Evolutionary conservation across 2,888 invertebrate genomes (phyloP).

Genomic region (Drosophila nigricruria): DNA sequence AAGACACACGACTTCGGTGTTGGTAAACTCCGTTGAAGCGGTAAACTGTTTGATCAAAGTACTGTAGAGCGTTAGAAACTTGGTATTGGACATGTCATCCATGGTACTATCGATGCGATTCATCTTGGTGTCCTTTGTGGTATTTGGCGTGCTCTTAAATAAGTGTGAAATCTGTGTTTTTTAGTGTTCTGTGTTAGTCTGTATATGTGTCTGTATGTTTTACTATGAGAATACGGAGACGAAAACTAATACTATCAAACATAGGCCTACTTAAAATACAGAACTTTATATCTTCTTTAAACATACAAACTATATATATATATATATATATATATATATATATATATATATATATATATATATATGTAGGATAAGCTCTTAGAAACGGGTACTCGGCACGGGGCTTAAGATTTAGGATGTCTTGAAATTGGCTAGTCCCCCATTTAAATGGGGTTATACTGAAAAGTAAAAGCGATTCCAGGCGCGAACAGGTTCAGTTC

Average conservation of each 20-base stretch:
- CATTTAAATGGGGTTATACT: too few species aligned
- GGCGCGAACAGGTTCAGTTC: too few species aligned
- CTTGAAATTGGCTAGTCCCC: too few species aligned
- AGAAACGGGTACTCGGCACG: too few species aligned
- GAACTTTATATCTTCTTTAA: not conserved
- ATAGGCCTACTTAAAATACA: slow-evolving; percentile 7
- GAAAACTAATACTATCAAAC: not conserved
- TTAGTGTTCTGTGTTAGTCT: slow-evolving; percentile 1
- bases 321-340: too few species aligned
- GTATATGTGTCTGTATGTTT: not conserved
- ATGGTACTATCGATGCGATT: slow-evolving; percentile 87
- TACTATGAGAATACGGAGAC: not conserved
- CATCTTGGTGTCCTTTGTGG: slow-evolving; percentile 58
- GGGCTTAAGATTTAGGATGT: too few species aligned
- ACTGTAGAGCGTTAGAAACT: slow-evolving; percentile 88
- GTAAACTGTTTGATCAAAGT: slow-evolving; percentile 87
- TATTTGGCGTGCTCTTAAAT: not conserved
- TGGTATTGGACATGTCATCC: slow-evolving; percentile 89
- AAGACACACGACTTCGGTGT: slow-evolving; percentile 87
- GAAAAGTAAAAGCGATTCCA: too few species aligned
- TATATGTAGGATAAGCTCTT: too few species aligned
- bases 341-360: too few species aligned
- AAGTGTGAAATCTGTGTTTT: not conserved
- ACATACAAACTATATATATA: too few species aligned
- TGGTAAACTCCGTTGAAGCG: slow-evolving; percentile 84